Evolutionary conservation across 2,113 vertebrate species (phyloP), one percentile per base, ranked within the genome.

Genomic region (Alces alces): DNA sequence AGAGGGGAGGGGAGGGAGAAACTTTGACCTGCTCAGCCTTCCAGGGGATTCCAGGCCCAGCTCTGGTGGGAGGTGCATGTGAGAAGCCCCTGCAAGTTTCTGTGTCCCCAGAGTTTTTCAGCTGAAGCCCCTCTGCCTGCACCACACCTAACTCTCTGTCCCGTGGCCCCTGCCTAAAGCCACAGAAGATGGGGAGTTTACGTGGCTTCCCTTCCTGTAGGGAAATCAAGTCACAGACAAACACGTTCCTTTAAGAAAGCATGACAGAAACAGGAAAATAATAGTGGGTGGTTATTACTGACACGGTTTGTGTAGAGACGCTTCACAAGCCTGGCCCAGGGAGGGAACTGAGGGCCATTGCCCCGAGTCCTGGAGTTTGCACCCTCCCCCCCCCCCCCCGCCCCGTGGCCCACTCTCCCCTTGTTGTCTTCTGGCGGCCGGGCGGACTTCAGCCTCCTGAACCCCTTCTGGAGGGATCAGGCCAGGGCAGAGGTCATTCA

Each of bases 91-190:
- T 11, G 47, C 12, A 50, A 1, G 47, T 50, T 15, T 84, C 60
- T 70, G 79, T 33, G 43, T 4, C 70, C 60, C 52, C 80, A 4
- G 21, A 6, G 2, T 52, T 33, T n/a, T 61, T 36, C 33, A 14
- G 55, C 28, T 2, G 14, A 28, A 33, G 19, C 7, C 10, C 2
- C 47, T 43, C 47, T 16, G 27, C 45, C 33, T 19, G 3, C 7
- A 25, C 36, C 2, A 27, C 5, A 0, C 12, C 1, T 9, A 82
- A 27, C 64, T 55, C 50, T 30, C 16, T 79, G 50, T 25, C 60
- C 28, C 6, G 5, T 14, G 15, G 50, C 9, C 54, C 36, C 8
- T 27, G 28, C 1, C 3, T 2, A 1, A 57, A 9, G 60, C 39
- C 91, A 33, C 91, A n/a, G 80, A 57, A 27, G 39, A 36, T 9